Evolutionary conservation across 2,113 vertebrate species (phyloP), one percentile per base, ranked within the genome.

Genomic region (Climacteris rufus): DNA sequence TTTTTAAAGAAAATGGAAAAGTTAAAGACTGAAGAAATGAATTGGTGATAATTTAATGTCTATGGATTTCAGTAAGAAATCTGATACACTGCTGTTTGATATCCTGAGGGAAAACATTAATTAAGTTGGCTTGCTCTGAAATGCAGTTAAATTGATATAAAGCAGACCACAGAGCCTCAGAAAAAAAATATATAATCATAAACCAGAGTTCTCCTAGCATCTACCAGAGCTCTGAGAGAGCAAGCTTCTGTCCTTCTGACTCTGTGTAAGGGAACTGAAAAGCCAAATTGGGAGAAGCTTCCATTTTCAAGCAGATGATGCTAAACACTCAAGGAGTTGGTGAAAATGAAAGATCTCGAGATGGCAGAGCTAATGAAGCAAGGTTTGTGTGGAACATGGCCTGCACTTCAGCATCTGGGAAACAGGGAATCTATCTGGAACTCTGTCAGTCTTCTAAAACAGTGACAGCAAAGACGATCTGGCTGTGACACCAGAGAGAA

Each of bases 21-120:
- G 15, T 42, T 82, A 79, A 63, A 70, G 54, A 68, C 63, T 63
- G 49, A 68, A 75, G 24, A 94, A 93, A 95, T 84, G 4, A 80
- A 88, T 47, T 94, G 22, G 39, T 83, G 8, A 49, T 86, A 89
- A 92, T 74, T 69, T 75, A 87, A 90, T 17, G n/a, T 90, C 76
- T 89, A 89, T 66, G 33, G 80, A 95, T 90, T 95, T 91, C 47
- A 81, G 74, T 76, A 69, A 95, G 65, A 83, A 91, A 94, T 53
- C n/a, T 74, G 60, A 92, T 94, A 77, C 30, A 74, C 33, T 83
- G 86, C n/a, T 54, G 45, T 87, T 74, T 60, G 59, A 81, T 94
- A 89, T 68, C 75, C 86, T 69, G 64, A 60, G 83, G 94, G 83
- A 93, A 81, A 13, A 13, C 44, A 70, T 92, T 94, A 83, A 96